These are phyloP conservation scores for Alcis repandata DNA, from an alignment of 2,888 invertebrate species.

Conservation along the genomic window DNA sequence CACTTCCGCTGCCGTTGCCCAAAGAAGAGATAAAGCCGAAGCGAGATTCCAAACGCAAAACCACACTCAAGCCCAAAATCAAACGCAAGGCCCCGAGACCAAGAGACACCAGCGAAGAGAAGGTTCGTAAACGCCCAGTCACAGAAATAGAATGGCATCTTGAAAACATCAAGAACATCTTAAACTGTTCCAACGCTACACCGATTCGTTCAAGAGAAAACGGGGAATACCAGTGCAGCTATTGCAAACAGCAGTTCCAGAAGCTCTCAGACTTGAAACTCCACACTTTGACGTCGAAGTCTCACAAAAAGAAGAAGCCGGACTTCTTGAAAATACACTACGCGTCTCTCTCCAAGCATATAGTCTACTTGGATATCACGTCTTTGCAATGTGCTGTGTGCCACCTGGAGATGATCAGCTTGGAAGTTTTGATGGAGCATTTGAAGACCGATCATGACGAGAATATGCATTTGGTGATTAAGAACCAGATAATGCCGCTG, in stretches of 20 bases:
- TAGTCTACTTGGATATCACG: conserved; percentile 71
- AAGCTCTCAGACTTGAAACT: conserved; percentile 63
- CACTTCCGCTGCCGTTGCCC: conserved; percentile 17
- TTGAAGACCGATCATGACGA: conserved; percentile 62
- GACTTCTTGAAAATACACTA: conserved; percentile 59
- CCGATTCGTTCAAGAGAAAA: conserved; percentile 66
- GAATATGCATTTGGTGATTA: conserved; percentile 66
- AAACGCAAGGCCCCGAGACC: conserved; percentile 30
- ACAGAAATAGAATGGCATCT: conserved; percentile 70
- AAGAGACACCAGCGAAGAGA: conserved; percentile 32
- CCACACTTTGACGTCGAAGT: conserved; percentile 57
- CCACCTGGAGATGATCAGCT: conserved; percentile 49
- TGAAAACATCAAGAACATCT: conserved; percentile 66
- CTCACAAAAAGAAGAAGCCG: conserved; percentile 50
- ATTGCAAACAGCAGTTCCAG: conserved; percentile 67
- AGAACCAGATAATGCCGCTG: conserved; percentile 69
- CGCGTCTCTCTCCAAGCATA: conserved; percentile 61
- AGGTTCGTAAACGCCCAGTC: conserved; percentile 46
- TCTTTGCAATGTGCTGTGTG: conserved; percentile 65
- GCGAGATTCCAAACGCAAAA: conserved; percentile 19
- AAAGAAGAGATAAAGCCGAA: conserved; percentile 26
- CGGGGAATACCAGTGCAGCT: conserved; percentile 67
- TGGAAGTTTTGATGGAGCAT: conserved; percentile 67
- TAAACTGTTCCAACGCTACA: conserved; percentile 69
- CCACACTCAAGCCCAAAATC: conserved; percentile 6